Percentiles rank a stretch among this genome's conserved stretches.
Conservation (phyloP, 2,113 vertebrate genomes). For the Platysteira castanea region DNA sequence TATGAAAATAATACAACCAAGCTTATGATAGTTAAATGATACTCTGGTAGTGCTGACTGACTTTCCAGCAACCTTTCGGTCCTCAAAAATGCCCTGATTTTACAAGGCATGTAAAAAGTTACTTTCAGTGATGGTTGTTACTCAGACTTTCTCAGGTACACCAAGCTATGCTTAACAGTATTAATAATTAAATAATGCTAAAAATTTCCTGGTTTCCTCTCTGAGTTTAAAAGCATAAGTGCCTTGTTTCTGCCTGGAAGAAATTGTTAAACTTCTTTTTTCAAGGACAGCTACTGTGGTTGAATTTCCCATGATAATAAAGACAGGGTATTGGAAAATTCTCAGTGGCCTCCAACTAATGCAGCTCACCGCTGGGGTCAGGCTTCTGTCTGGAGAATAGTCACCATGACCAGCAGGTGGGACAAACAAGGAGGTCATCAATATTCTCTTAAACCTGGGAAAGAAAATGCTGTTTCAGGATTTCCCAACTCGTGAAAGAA, state of each 20-base stretch:
- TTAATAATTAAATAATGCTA: background rate
- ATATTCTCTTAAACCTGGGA: background rate
- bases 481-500: background rate
- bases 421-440: background rate
- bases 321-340: background rate
- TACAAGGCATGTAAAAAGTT: constrained; percentile 29
- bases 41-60: background rate
- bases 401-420: background rate
- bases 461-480: background rate
- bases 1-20: background rate
- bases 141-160: background rate
- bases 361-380: fast-evolving
- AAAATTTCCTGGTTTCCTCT: background rate
- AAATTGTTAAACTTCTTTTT: background rate
- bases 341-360: background rate
- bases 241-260: background rate
- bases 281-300: background rate
- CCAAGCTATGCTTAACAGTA: background rate
- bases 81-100: constrained; percentile 28
- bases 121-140: background rate
- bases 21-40: constrained; percentile 1
- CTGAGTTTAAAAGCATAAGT: background rate
- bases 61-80: constrained; percentile 36
- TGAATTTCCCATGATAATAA: background rate
- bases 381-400: background rate